These are phyloP conservation scores for Labrus mixtus DNA, from an alignment of 2,113 vertebrate genomes.

Conservation along the genomic window DNA sequence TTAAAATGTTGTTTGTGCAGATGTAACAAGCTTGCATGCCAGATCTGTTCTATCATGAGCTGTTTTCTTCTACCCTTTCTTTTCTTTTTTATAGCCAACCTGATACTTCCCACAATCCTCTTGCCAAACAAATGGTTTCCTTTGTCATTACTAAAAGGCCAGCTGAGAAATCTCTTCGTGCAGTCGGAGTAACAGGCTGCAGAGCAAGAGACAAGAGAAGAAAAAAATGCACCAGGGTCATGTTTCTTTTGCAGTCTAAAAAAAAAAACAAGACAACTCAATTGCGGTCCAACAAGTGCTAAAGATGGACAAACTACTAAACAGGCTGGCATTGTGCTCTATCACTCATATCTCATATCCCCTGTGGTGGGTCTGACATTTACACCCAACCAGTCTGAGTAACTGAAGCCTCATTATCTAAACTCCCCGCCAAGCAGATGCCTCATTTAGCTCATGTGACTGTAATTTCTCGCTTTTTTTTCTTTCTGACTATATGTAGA, in stretches of 20 bases:
- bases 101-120: constrained; percentile 40
- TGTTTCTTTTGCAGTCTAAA: constrained; percentile 36
- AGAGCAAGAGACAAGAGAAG: constrained; percentile 28
- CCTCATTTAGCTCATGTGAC: constrained; percentile 70
- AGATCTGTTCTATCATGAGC: background rate
- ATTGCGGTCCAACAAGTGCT: constrained; percentile 21
- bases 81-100: constrained; percentile 35
- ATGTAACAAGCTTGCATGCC: background rate
- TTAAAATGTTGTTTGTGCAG: constrained; percentile 16
- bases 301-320: constrained; percentile 24
- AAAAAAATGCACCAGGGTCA: constrained; percentile 33
- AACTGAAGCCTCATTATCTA: constrained; percentile 65
- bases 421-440: constrained; percentile 61
- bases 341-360: constrained; percentile 54
- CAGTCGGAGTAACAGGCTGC: constrained; percentile 11
- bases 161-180: constrained; percentile 70
- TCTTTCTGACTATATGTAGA: constrained; percentile 36
- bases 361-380: constrained; percentile 54
- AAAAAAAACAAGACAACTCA: constrained; percentile 43
- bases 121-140: constrained; percentile 64
- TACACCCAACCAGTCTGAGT: constrained; percentile 39
- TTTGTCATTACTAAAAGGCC: constrained; percentile 63
- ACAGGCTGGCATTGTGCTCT: constrained; percentile 18
- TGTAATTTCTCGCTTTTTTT: constrained; percentile 44
- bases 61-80: constrained; percentile 4